Evolutionary conservation across 2,888 invertebrate genomes (phyloP).

Genomic region (Tipula helvola): DNA sequence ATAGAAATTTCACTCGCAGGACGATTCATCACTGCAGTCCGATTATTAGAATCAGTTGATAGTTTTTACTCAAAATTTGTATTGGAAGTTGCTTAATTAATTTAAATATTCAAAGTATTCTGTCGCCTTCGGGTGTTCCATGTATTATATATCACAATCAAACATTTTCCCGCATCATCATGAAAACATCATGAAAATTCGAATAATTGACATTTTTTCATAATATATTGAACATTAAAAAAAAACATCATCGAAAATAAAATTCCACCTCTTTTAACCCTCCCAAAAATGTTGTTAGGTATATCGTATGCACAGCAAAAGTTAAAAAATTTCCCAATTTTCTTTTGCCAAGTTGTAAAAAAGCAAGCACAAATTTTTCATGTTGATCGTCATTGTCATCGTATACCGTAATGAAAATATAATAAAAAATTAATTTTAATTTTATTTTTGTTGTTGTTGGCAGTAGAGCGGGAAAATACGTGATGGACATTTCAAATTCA

Average conservation of each 20-base stretch:
- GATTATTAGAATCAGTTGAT: too few species aligned
- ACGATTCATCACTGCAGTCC: too few species aligned
- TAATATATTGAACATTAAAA: not conserved
- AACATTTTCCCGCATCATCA: not conserved
- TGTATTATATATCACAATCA: not conserved
- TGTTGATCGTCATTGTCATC: not conserved
- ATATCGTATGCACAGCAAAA: not conserved
- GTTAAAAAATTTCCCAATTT: not conserved
- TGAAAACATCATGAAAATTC: not conserved
- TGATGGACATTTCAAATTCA: not conserved
- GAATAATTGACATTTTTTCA: not conserved
- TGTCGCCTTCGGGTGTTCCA: not conserved
- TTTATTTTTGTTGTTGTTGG: not conserved
- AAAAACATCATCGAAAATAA: not conserved
- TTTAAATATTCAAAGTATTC: not conserved
- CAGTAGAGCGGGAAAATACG: not conserved
- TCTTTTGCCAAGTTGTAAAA: not conserved
- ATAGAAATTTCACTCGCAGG: too few species aligned
- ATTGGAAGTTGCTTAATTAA: too few species aligned
- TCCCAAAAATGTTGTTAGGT: not conserved
- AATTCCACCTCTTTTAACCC: not conserved
- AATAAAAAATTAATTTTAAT: slow-evolving; percentile 4
- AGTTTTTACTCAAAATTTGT: too few species aligned
- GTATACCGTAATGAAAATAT: not conserved
- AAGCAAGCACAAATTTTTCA: not conserved